These are phyloP conservation scores for Sinodicranocentrus sp. DNA, from an alignment of 2,888 invertebrate genomes.

Conservation along the genomic window DNA sequence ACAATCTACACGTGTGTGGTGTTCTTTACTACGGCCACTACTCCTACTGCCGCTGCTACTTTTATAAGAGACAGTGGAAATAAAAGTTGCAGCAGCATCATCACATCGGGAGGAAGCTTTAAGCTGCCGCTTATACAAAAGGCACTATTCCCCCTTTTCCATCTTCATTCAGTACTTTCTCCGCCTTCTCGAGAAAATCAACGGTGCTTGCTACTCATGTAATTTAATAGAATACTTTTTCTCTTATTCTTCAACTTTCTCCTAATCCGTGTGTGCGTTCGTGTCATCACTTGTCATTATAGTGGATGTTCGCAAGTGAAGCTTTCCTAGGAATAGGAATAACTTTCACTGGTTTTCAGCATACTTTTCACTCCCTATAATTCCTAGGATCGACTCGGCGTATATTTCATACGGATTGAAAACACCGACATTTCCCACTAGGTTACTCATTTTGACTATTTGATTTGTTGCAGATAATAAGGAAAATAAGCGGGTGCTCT, in stretches of 20 bases:
- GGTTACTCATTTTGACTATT: too few relatives aligned
- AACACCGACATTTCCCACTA: too few relatives aligned
- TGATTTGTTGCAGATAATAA: too few relatives aligned
- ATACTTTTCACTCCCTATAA: too few relatives aligned
- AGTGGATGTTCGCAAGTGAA: too few relatives aligned
- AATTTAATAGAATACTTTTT: neutral
- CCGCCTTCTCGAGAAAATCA: constrained; percentile 46
- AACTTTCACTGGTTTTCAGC: too few relatives aligned
- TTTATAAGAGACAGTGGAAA: neutral
- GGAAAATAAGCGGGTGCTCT: constrained; percentile 9
- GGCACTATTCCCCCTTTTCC: constrained; percentile 24
- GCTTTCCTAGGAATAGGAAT: too few relatives aligned
- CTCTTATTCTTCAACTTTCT: neutral
- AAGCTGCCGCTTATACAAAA: constrained; percentile 27
- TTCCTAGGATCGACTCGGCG: too few relatives aligned
- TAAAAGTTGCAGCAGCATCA: constrained; percentile 40
- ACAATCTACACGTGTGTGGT: constrained; percentile 50
- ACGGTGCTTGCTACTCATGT: constrained; percentile 51
- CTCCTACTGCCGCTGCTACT: constrained; percentile 6
- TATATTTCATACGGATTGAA: too few relatives aligned
- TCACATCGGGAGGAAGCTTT: constrained; percentile 30
- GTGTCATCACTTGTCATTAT: too few relatives aligned
- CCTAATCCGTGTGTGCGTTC: neutral
- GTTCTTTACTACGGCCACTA: constrained; percentile 25
- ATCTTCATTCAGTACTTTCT: constrained; percentile 49